Percentiles rank a stretch among this genome's conserved stretches.
phyloP scores from a whole-genome alignment of 2,113 vertebrate genomes.

The Toxostoma redivivum region DNA sequence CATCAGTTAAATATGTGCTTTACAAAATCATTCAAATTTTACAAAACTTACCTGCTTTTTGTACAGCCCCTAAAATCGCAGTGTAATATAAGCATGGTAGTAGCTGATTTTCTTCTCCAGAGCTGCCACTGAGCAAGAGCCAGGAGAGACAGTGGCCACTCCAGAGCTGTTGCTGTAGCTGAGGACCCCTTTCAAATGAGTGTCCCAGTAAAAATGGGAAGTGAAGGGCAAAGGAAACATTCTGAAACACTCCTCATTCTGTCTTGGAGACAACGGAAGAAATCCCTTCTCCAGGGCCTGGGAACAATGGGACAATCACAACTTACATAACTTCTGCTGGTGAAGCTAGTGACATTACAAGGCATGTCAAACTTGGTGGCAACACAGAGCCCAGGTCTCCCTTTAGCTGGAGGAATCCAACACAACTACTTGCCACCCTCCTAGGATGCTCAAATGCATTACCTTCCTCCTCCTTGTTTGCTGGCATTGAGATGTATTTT shows the following conservation, averaged over 20 bases:
- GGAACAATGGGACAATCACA: background rate
- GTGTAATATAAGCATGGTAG: rapidly evolving
- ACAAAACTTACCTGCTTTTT: background rate
- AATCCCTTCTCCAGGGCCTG: background rate
- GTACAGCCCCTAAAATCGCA: background rate
- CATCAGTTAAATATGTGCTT: background rate
- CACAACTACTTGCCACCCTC: background rate
- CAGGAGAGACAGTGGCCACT: background rate
- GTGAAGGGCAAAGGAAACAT: background rate
- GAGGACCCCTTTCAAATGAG: background rate
- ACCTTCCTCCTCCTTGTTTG: background rate
- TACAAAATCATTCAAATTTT: background rate
- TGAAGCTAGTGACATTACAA: conserved; percentile 30
- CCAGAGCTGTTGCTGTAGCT: rapidly evolving
- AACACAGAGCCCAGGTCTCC: background rate
- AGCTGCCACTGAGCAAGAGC: rapidly evolving
- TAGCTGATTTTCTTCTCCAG: background rate
- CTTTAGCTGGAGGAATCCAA: background rate
- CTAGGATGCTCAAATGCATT: conserved; percentile 15
- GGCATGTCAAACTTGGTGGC: conserved; percentile 18
- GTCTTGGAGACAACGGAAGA: background rate
- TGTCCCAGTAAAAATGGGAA: background rate
- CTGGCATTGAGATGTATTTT: background rate
- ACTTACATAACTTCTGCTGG: background rate
- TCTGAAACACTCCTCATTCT: background rate